Conservation (phyloP, 2,888 invertebrate genomes). For the Chrysina gloriosa region DNA sequence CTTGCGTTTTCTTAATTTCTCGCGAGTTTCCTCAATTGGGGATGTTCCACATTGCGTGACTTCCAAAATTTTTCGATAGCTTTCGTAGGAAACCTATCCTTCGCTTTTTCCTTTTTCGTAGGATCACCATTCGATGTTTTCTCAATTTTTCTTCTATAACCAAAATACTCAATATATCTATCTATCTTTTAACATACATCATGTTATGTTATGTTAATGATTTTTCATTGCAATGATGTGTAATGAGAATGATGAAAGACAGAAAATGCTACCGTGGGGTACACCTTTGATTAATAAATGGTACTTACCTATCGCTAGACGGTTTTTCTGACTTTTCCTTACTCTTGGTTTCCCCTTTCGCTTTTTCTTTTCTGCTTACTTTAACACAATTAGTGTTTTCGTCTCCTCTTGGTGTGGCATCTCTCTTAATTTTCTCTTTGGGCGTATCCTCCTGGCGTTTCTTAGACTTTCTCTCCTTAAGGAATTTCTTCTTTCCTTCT, state of each 20-base stretch:
- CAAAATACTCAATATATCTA: neutral
- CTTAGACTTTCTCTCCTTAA: conserved; percentile 38
- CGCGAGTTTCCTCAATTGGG: conserved; percentile 19
- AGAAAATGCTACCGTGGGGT: too few species aligned
- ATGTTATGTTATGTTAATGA: too few species aligned
- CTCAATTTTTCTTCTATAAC: conserved; percentile 3
- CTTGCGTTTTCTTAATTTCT: conserved; percentile 32
- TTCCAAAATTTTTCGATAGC: conserved; percentile 38
- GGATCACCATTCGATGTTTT: neutral
- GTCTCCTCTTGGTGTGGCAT: conserved; percentile 19
- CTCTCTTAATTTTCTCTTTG: conserved; percentile 21
- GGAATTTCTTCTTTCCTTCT: conserved; percentile 21
- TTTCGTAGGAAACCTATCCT: conserved; percentile 40
- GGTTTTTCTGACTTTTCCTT: conserved; percentile 19
- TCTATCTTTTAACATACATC: too few species aligned
- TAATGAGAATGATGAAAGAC: too few species aligned
- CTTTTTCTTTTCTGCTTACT: conserved; percentile 16
- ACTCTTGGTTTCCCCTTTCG: neutral
- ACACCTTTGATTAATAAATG: too few species aligned
- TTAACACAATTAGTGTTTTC: conserved; percentile 20
- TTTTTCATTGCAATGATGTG: too few species aligned
- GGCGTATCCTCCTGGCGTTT: conserved; percentile 37
- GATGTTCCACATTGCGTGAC: conserved; percentile 41
- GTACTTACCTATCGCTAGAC: conserved; percentile 37
- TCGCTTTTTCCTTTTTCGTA: conserved; percentile 35